Base-by-base conservation (phyloP, 2,888 invertebrate genomes). In the Lucinisca nassula region DNA sequence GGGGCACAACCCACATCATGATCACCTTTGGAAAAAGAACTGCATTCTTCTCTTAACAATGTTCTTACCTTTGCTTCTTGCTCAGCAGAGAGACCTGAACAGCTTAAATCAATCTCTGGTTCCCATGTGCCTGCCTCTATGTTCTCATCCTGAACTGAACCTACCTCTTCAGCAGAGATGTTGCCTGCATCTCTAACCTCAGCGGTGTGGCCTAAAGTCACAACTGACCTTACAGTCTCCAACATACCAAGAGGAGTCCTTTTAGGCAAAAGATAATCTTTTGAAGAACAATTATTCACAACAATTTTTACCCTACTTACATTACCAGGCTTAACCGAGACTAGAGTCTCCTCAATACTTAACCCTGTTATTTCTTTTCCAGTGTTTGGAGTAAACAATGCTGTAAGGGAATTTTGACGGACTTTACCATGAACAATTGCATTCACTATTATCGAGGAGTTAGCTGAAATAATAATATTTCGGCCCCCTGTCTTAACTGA, bases 1-100 rank as follows among this genome's bases (percentile, higher is more conserved):
- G 49, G 37, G 2, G 72, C 85, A 72, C 58, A 79, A 0, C 90
- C 88, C 17, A 87, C 70, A 38, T 92, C 92, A 70, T 84, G 55
- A 12, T 76, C 89, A 51, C 80, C 61, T 35, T 51, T 70, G 10
- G 87, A 80, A 79, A 92, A 90, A 8, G 84, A 84, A 17, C n/a
- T 45, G 35, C 72, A 61, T 49, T 90, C 82, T 75, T 89, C 84
- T 8, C 70, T 40, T n/a, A 89, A 67, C 49, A 87, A 51, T 40
- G 82, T 12, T 10, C 70, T 55, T 8, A 85, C 75, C 30, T 45
- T 8, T 24, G 40, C 61, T 38, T 80, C 24, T 55, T 90, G 78
- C 12, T 84, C 70, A 51, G 40, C 74, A 2, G 49, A n/a, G 1
- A 86, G 73, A 2, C 45, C 58, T 37, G n/a, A 32, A 4, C 27